A percentile compares a stretch with the other conserved stretches of the same genome.
Evolutionary conservation across 2,113 vertebrate species (phyloP).

Genomic region (Gallinago media): DNA sequence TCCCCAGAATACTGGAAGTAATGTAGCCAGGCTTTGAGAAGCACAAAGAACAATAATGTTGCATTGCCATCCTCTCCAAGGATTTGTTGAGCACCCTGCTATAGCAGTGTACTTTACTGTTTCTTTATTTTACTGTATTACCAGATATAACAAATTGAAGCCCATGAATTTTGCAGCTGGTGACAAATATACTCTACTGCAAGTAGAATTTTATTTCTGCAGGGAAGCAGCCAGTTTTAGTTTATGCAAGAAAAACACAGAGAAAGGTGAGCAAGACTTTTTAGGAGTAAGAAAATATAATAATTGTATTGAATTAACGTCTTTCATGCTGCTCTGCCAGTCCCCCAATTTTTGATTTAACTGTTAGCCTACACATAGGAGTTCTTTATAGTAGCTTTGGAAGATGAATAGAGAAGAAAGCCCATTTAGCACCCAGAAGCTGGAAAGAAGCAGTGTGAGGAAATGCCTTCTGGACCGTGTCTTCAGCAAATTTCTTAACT

Average conservation of each 20-base stretch:
- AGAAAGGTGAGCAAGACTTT: background rate
- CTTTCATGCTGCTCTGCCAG: background rate
- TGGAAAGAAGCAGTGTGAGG: background rate
- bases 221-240: background rate
- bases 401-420: background rate
- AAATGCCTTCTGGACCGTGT: background rate
- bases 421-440: background rate
- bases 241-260: background rate
- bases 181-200: background rate
- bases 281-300: background rate
- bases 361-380: background rate
- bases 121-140: background rate
- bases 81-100: background rate
- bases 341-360: background rate
- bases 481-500: background rate
- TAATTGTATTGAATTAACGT: background rate
- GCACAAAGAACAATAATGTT: accelerated
- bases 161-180: background rate
- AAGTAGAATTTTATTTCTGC: background rate
- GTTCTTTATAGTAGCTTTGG: background rate
- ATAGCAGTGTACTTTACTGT: background rate
- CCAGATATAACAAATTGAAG: background rate
- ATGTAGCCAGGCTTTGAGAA: background rate
- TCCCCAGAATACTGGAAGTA: background rate
- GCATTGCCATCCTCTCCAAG: background rate